Conservation (phyloP, 2,888 invertebrate species). For the Cheilosia scutellata region DNA sequence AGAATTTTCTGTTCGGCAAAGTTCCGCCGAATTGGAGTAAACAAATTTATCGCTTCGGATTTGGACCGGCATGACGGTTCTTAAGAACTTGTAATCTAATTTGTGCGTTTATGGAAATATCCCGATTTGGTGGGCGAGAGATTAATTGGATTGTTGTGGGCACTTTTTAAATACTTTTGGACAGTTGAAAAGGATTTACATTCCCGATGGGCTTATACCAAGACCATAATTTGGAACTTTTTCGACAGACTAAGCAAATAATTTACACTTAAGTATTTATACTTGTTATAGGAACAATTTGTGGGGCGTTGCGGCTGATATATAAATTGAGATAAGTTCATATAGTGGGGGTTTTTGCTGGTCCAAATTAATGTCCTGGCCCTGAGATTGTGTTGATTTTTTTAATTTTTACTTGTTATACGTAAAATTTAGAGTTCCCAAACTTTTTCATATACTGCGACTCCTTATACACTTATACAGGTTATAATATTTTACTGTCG, state of each 20-base stretch:
- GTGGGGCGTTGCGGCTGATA: neutral
- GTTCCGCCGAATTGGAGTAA: constrained; percentile 36
- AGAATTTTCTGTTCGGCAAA: constrained; percentile 21
- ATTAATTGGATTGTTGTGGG: constrained; percentile 61
- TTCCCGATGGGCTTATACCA: constrained; percentile 3
- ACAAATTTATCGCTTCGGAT: constrained; percentile 56
- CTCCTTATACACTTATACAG: too few species aligned
- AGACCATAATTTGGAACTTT: constrained; percentile 32
- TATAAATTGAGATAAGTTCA: neutral
- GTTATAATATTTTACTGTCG: too few species aligned
- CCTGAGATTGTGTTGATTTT: too few species aligned
- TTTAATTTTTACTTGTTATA: too few species aligned
- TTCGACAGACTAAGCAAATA: constrained; percentile 47
- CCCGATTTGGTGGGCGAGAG: constrained; percentile 41
- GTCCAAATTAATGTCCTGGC: too few species aligned
- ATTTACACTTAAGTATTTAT: constrained; percentile 55
- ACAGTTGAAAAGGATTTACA: constrained; percentile 60
- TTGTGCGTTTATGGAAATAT: constrained; percentile 58
- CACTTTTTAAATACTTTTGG: constrained; percentile 46
- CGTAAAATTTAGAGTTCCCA: too few species aligned
- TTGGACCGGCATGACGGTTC: constrained; percentile 30
- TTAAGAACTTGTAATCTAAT: constrained; percentile 69
- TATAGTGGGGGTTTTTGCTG: too few species aligned
- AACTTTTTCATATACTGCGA: too few species aligned
- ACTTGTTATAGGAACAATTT: neutral